Evolutionary conservation across 2,113 vertebrate genomes (phyloP).

Genomic region (Nibea coibor): DNA sequence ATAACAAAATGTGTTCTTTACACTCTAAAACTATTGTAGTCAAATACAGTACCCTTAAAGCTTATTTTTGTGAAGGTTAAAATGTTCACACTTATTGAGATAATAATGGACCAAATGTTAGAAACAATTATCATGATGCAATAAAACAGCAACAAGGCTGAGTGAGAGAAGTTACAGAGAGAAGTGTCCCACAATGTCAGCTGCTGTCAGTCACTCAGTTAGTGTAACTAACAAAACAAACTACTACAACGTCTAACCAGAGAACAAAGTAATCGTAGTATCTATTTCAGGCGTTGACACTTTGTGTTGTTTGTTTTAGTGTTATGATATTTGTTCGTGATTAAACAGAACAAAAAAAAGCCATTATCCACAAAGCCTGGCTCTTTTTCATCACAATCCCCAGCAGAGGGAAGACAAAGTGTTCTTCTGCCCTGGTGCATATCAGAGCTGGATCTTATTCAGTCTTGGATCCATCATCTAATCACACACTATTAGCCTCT

Average conservation of each 20-base stretch:
- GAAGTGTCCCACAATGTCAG: not conserved
- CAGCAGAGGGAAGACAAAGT: no score
- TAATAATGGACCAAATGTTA: not conserved
- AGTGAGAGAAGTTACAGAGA: not conserved
- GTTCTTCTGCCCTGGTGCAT: slow-evolving; percentile 21
- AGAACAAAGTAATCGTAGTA: not conserved
- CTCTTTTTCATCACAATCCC: no score
- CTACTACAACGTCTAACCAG: not conserved
- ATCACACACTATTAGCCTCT: not conserved
- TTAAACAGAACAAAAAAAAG: not conserved
- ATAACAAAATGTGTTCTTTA: no score
- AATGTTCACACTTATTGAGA: not conserved
- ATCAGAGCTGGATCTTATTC: slow-evolving; percentile 20
- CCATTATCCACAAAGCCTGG: not conserved
- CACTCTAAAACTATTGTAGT: no score
- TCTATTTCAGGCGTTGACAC: not conserved
- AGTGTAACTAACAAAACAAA: not conserved
- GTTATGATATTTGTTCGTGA: not conserved
- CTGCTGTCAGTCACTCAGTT: not conserved
- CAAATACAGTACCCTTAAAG: no score
- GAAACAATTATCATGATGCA: not conserved
- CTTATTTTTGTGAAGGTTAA: not conserved
- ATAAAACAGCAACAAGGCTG: not conserved
- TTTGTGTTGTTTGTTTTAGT: not conserved
- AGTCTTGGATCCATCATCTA: slow-evolving; percentile 26